Evolutionary conservation across 2,888 invertebrate genomes (phyloP).

Genomic region (Exephanes ischioxanthus): DNA sequence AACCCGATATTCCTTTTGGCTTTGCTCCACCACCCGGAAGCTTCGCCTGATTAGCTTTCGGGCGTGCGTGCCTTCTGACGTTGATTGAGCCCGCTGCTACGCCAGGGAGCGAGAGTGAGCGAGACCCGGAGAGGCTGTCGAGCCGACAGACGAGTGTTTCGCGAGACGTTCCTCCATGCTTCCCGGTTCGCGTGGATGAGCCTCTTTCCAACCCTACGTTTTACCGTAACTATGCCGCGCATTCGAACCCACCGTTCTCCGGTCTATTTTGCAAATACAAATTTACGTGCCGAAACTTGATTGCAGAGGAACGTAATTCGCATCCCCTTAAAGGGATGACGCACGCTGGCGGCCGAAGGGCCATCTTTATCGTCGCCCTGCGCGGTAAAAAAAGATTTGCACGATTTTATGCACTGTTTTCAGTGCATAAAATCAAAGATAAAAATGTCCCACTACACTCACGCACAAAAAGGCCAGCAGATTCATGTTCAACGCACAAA

Average conservation of each 20-base stretch:
- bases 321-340: background rate
- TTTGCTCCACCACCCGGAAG: conserved; percentile 70
- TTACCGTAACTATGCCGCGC: background rate
- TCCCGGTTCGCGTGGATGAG: conserved; percentile 18
- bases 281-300: background rate
- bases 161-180: conserved; percentile 13
- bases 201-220: background rate
- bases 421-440: no score
- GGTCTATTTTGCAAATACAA: background rate
- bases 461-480: no score
- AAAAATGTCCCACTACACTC: no score
- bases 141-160: conserved; percentile 25
- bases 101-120: background rate
- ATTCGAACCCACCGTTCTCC: background rate
- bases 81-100: conserved; percentile 71
- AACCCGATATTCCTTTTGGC: conserved; percentile 57
- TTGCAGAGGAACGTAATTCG: background rate
- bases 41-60: conserved; percentile 76
- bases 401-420: no score
- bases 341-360: background rate
- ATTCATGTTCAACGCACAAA: no score
- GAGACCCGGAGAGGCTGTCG: conserved; percentile 43
- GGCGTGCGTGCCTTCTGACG: conserved; percentile 74
- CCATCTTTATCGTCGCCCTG: no score
- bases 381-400: no score